A percentile compares a stretch with the other conserved stretches of the same genome.
Conservation (phyloP, 2,888 invertebrate species). For the Drosophila subquinaria region DNA sequence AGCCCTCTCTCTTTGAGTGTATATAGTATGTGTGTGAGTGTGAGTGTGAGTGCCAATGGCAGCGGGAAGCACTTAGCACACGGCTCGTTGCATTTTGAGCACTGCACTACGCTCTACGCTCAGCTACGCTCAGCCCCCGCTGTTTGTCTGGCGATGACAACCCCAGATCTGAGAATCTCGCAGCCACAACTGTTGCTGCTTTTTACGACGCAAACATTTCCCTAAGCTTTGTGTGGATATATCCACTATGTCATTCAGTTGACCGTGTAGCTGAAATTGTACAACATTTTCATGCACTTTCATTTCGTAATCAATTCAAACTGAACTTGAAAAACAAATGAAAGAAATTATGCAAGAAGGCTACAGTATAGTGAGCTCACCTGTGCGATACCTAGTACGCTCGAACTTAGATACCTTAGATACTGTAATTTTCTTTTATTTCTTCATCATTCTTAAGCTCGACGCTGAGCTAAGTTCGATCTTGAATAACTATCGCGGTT, state of each 20-base stretch:
- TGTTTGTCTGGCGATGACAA: slow-evolving; percentile 3
- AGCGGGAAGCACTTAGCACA: slow-evolving; percentile 57
- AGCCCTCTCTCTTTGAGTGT: slow-evolving; percentile 43
- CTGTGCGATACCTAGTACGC: no score
- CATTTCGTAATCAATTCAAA: no score
- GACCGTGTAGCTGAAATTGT: background rate
- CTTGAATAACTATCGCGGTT: no score
- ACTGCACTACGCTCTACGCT: slow-evolving; percentile 54
- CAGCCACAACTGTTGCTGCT: slow-evolving; percentile 70
- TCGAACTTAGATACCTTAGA: no score
- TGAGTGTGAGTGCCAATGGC: slow-evolving; percentile 47
- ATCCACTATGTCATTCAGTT: background rate
- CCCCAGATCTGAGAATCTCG: slow-evolving; percentile 14
- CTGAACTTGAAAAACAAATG: no score
- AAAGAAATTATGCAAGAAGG: no score
- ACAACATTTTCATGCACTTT: background rate
- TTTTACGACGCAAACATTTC: slow-evolving; percentile 37
- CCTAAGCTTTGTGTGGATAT: background rate
- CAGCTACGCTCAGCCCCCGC: slow-evolving; percentile 12
- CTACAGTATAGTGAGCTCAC: no score
- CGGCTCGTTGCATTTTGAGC: slow-evolving; percentile 64
- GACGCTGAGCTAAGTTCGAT: no score
- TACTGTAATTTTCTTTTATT: no score
- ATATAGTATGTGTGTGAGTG: no score
- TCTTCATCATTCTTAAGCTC: no score